Conservation (phyloP, 2,113 vertebrate genomes). For the Corynorhinus townsendii region DNA sequence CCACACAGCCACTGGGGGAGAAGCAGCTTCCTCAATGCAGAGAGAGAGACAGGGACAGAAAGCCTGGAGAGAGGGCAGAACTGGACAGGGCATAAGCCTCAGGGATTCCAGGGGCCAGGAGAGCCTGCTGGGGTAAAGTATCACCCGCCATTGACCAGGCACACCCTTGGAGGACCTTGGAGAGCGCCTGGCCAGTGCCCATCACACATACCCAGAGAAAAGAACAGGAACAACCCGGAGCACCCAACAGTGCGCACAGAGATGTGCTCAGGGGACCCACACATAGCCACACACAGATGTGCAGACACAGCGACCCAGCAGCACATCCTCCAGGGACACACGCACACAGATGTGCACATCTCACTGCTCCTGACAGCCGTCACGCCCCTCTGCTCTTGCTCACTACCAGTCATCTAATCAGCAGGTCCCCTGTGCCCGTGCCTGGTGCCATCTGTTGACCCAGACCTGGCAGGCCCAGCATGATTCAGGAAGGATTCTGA, state of each 20-base stretch:
- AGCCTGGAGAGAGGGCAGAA: neutral
- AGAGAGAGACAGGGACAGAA: neutral
- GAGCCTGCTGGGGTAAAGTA: neutral
- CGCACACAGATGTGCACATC: neutral
- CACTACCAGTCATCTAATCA: neutral
- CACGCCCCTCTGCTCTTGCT: neutral
- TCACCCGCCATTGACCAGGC: neutral
- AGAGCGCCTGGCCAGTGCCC: neutral
- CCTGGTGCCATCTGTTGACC: constrained; percentile 45
- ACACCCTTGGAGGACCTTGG: neutral
- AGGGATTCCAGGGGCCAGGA: neutral
- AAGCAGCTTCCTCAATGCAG: neutral
- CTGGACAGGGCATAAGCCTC: neutral
- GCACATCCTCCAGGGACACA: neutral
- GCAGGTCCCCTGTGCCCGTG: neutral
- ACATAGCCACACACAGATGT: neutral
- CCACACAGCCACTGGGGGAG: neutral
- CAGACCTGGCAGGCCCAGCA: neutral
- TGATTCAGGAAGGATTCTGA: neutral
- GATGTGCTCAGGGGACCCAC: neutral
- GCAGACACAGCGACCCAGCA: neutral
- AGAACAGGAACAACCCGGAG: neutral
- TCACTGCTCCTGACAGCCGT: neutral
- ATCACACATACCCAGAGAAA: neutral
- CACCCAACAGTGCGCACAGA: neutral